A percentile compares a stretch with the other conserved stretches of the same genome.
These are phyloP conservation scores for Vimba vimba DNA, from an alignment of 2,113 vertebrate genomes.

Conservation along the genomic window DNA sequence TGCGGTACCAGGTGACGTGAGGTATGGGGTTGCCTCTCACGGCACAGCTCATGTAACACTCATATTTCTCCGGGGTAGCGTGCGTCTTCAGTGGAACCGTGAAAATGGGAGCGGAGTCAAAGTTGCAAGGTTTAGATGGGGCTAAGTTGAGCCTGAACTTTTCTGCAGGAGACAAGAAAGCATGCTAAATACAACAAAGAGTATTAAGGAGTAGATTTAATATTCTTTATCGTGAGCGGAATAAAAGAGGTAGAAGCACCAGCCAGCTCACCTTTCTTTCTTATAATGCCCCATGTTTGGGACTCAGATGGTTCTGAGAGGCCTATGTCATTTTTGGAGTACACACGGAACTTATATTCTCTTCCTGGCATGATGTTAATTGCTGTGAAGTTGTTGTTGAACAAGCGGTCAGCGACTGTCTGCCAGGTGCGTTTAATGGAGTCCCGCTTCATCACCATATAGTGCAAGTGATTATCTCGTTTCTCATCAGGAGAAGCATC, in stretches of 20 bases:
- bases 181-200: not conserved
- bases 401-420: conserved; percentile 76
- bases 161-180: conserved; percentile 15
- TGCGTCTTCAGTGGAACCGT: conserved; percentile 79
- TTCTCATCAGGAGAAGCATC: conserved; percentile 82
- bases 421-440: conserved; percentile 77
- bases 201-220: not conserved
- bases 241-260: not conserved
- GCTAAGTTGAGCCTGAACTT: conserved; percentile 65
- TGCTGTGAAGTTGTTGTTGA: conserved; percentile 86
- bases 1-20: conserved; percentile 83
- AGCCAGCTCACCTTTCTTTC: conserved; percentile 66
- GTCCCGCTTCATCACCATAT: conserved; percentile 79
- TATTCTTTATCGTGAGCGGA: not conserved
- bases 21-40: conserved; percentile 81
- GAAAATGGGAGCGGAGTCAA: conserved; percentile 76
- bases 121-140: conserved; percentile 68
- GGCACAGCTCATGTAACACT: conserved; percentile 88
- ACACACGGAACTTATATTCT: conserved; percentile 85
- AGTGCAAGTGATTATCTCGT: conserved; percentile 77
- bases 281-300: conserved; percentile 76
- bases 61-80: conserved; percentile 76
- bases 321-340: conserved; percentile 85
- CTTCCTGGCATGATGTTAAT: conserved; percentile 80
- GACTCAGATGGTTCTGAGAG: conserved; percentile 81